Base-by-base conservation (phyloP, 2,113 vertebrate genomes). In the Hippocampus zosterae region DNA sequence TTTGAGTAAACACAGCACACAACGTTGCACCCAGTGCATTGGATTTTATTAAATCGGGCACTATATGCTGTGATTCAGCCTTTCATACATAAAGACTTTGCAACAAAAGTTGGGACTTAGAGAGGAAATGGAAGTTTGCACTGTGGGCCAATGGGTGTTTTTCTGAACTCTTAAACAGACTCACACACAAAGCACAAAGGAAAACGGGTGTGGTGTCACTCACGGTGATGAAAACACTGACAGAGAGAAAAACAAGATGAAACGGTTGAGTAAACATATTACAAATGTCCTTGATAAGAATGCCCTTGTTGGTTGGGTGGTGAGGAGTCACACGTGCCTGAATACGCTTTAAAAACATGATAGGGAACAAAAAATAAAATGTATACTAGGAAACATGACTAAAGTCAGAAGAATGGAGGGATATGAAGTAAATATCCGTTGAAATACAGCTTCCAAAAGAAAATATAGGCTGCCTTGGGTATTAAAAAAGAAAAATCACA, bases 241-340 rank as follows among this genome's bases (percentile, higher is more conserved):
- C n/a, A n/a, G 41, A 65, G 41, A 65, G 62, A 65, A 65, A 62
- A 65, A 65, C 62, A 65, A 65, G 62, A 65, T 65, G 62, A 65
- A 65, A 65, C 13, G 23, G 41, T 44, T 46, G 62, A 44, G 62
- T 65, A 65, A 65, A 65, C 62, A 65, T 41, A 23, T 21, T 59
- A 50, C 3, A 16, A 66, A 66, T 33, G 25, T n/a, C 52, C 23
- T 48, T 33, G 16, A 52, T 50, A 65, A 65, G 62, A 65, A 65
- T 46, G 62, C 25, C 40, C 62, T 46, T 46, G 41, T 65, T 65
- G 41, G 62, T 18, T 44, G 61, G 5, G 42, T 44, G 23, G 25
- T 37, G 5, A 23, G 25, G 3, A 16, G 25, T 61, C 18, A 33
- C 41, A 50, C 25, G 41, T 48, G 42, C 55, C 8, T 55, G 27